These are phyloP conservation scores for Adelphocoris suturalis DNA, from an alignment of 2,888 invertebrate species.

Conservation along the genomic window DNA sequence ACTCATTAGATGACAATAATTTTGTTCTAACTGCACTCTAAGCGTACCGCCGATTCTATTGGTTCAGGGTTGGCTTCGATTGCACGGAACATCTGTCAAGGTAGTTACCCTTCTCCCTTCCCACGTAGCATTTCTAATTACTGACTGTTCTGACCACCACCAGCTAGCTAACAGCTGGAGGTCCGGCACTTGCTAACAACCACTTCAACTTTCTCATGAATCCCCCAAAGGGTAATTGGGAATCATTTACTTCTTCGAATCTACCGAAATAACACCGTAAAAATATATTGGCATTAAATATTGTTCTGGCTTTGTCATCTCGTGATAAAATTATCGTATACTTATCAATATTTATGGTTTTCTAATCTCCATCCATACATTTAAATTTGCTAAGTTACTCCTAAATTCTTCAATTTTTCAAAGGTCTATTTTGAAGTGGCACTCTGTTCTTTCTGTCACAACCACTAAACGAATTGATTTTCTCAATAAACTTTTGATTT, in stretches of 20 bases:
- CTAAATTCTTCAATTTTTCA: background rate
- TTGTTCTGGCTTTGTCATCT: too few relatives aligned
- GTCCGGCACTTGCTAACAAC: background rate
- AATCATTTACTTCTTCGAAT: background rate
- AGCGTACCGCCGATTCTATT: background rate
- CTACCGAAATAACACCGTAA: too few relatives aligned
- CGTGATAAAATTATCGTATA: too few relatives aligned
- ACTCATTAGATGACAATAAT: too few relatives aligned
- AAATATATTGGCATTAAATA: too few relatives aligned
- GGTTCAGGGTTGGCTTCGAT: background rate
- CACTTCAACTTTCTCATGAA: background rate
- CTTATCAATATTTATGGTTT: too few relatives aligned
- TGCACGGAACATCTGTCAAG: constrained; percentile 15
- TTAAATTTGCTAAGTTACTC: too few relatives aligned
- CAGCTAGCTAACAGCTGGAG: background rate
- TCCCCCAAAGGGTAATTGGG: background rate
- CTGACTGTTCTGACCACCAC: background rate
- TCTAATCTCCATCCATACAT: too few relatives aligned
- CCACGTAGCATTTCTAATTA: background rate
- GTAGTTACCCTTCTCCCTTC: constrained; percentile 13
- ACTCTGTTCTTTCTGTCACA: background rate
- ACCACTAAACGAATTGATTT: too few relatives aligned
- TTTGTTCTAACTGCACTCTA: too few relatives aligned
- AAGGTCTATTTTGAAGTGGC: background rate
- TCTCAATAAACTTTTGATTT: too few relatives aligned